Conservation (phyloP, 2,888 invertebrate genomes). For the Lissocephala sabroskyi region DNA sequence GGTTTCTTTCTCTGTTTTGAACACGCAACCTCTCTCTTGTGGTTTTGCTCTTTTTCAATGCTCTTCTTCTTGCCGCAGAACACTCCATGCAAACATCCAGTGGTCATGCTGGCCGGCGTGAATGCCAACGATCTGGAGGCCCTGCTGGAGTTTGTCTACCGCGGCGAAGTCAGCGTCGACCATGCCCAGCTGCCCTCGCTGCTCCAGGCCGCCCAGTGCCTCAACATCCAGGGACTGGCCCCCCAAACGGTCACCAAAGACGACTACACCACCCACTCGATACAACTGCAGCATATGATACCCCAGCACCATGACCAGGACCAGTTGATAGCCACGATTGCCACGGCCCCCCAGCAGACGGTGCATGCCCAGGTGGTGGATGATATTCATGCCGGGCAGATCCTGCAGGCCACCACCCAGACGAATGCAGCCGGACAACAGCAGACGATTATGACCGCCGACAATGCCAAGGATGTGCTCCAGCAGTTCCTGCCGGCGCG, state of each 20-base stretch:
- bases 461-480: slow-evolving; percentile 71
- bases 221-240: slow-evolving; percentile 77
- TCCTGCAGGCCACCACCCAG: slow-evolving; percentile 68
- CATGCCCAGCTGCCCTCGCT: slow-evolving; percentile 77
- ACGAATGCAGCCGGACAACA: slow-evolving; percentile 64
- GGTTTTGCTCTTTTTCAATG: too few relatives aligned
- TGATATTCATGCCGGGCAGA: slow-evolving; percentile 70
- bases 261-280: slow-evolving; percentile 72
- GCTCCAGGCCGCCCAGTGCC: slow-evolving; percentile 77
- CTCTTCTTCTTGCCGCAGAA: slow-evolving; percentile 69
- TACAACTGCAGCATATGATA: slow-evolving; percentile 72
- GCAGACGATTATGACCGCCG: slow-evolving; percentile 67
- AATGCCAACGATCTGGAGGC: slow-evolving; percentile 77
- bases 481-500: slow-evolving; percentile 74
- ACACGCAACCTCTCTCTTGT: slow-evolving; percentile 12
- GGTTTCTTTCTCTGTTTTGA: slow-evolving; percentile 40
- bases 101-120: slow-evolving; percentile 78
- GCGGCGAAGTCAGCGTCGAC: slow-evolving; percentile 78
- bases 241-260: slow-evolving; percentile 74
- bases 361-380: slow-evolving; percentile 73
- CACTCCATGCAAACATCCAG: slow-evolving; percentile 78
- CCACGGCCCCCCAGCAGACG: slow-evolving; percentile 71
- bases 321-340: slow-evolving; percentile 71
- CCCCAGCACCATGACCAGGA: slow-evolving; percentile 72
- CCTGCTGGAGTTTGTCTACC: slow-evolving; percentile 77